Evolutionary conservation across 1,140 invertebrate species (phyloP), one percentile per base, ranked within the genome.

Genomic region (Micrasema longulum): DNA sequence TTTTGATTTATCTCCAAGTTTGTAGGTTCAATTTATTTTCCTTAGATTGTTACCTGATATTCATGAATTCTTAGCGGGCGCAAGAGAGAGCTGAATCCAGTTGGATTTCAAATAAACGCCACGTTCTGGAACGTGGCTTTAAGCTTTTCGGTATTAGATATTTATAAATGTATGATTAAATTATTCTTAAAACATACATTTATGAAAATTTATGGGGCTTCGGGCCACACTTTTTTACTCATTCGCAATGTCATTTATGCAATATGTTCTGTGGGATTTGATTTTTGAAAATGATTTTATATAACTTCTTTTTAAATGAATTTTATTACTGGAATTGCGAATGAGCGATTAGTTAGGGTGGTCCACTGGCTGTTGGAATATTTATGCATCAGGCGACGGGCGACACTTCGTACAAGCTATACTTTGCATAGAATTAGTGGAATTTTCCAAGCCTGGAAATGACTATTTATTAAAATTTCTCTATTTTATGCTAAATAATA

Each of bases 341-440:
- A 45, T 63, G 47, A 71, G 53, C 57, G 62, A 60, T 47, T 36
- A 48, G 4, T 53, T 31, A 45, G 60, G 70, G 57, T 68, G 69
- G 62, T 75, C 73, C 69, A 53, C 35, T 71, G 57, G 63, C 72
- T 65, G 68, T 69, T 69, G 47, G 20, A 65, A 53, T 69, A 69
- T 69, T 73, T 57, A 70, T 68, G 69, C 71, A 74, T 63, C 65
- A 26, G 55, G 67, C 43, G 67, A 73, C 63, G 41, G 55, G 67
- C 43, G 67, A 73, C 63, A 71, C 57, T 64, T 75, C 53, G 77
- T 91, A 92, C 89, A 90, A 91, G 88, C 91, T 93, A 92, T 93
- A 93, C 91, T 92, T 92, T 92, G 91, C 91, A 93, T 93, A 91
- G 90, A 92, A 91, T 90, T 92, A 92, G 90, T 92, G 91, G 88